Percentiles rank a stretch among this genome's conserved stretches.
These are phyloP conservation scores for Cantharis rufa DNA, from an alignment of 2,888 invertebrate species.

Conservation along the genomic window DNA sequence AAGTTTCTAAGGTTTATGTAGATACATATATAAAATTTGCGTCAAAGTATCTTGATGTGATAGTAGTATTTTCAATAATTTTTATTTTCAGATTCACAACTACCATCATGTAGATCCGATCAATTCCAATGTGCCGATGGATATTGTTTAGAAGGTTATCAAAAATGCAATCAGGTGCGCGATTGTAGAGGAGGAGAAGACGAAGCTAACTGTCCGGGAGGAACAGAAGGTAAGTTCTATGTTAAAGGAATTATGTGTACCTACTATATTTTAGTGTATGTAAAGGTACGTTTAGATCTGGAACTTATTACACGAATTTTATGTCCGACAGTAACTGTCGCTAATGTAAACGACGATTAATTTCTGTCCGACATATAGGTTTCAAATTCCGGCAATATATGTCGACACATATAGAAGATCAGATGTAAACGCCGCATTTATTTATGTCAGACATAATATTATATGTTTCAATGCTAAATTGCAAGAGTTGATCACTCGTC, in stretches of 20 bases:
- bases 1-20: not conserved
- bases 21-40: not conserved
- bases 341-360: too few relatives aligned
- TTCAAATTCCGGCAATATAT: too few relatives aligned
- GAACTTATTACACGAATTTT: too few relatives aligned
- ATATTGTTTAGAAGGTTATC: constrained; percentile 60
- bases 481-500: too few relatives aligned
- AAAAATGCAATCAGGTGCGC: constrained; percentile 63
- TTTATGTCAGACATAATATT: too few relatives aligned
- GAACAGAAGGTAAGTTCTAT: constrained; percentile 24
- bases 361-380: too few relatives aligned
- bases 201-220: constrained; percentile 60
- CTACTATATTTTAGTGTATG: not conserved
- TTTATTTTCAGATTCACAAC: constrained; percentile 14
- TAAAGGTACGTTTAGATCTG: too few relatives aligned
- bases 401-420: too few relatives aligned
- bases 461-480: too few relatives aligned
- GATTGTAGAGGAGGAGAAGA: constrained; percentile 68
- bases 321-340: too few relatives aligned
- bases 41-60: not conserved
- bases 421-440: too few relatives aligned
- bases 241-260: not conserved
- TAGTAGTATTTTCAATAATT: not conserved
- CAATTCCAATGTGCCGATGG: constrained; percentile 63
- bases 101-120: constrained; percentile 18